Evolutionary conservation across 2,888 invertebrate genomes (phyloP).

Genomic region (Crocallis elinguaria): DNA sequence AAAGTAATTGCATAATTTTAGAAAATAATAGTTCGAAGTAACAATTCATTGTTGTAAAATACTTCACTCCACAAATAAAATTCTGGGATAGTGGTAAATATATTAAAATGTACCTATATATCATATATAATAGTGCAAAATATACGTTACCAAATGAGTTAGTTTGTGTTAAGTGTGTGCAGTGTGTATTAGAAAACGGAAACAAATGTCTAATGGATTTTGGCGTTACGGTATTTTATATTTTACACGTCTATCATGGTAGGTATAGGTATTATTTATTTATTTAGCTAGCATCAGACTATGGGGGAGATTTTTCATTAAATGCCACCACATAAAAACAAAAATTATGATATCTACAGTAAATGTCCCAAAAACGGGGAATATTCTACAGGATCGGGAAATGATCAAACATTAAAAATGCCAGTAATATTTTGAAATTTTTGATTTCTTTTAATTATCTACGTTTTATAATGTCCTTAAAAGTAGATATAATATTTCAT

Average conservation of each 20-base stretch:
- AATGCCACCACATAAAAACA: slow-evolving; percentile 70
- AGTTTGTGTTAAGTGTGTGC: slow-evolving; percentile 4
- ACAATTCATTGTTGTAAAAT: neutral
- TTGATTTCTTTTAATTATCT: slow-evolving; percentile 86
- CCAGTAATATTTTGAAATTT: slow-evolving; percentile 82
- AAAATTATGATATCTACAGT: slow-evolving; percentile 75
- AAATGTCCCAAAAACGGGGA: slow-evolving; percentile 22
- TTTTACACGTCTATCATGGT: no score
- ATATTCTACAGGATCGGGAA: slow-evolving; percentile 56
- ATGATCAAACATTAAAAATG: slow-evolving; percentile 78
- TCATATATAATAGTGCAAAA: neutral
- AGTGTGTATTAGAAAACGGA: slow-evolving; percentile 5
- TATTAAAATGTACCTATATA: neutral
- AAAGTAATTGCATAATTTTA: no score
- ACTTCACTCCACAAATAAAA: neutral
- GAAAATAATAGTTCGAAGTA: no score
- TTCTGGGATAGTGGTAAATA: neutral
- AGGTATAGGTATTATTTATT: slow-evolving; percentile 47
- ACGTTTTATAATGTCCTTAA: slow-evolving; percentile 86
- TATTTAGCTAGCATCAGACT: slow-evolving; percentile 69
- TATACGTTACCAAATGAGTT: neutral
- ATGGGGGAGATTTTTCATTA: slow-evolving; percentile 49
- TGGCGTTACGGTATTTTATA: slow-evolving; percentile 27
- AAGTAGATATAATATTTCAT: slow-evolving; percentile 85
- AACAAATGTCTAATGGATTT: slow-evolving; percentile 20